These are phyloP conservation scores for Steinernema khuongi DNA, from an alignment of 1,140 invertebrate genomes.

Conservation along the genomic window DNA sequence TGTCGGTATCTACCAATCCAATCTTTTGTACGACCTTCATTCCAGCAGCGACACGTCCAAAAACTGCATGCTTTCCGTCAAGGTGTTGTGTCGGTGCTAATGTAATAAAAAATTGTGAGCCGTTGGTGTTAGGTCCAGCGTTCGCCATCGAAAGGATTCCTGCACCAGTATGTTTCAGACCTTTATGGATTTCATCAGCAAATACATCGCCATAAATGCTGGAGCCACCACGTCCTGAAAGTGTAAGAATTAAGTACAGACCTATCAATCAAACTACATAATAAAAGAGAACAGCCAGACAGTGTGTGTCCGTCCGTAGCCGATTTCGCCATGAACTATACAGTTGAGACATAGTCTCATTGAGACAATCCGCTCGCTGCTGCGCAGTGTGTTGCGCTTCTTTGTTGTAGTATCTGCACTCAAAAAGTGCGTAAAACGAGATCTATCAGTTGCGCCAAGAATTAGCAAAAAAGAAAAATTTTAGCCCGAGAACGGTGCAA, in stretches of 20 bases:
- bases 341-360: constrained; percentile 22
- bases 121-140: constrained; percentile 89
- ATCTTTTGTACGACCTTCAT: constrained; percentile 62
- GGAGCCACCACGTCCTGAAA: constrained; percentile 75
- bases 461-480: constrained; percentile 53
- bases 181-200: constrained; percentile 87
- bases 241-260: background rate
- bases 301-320: too few relatives aligned
- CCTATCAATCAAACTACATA: background rate
- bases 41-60: constrained; percentile 68
- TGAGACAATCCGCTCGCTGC: background rate
- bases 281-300: constrained; percentile 34
- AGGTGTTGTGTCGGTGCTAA: constrained; percentile 92
- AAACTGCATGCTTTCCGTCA: constrained; percentile 93
- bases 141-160: constrained; percentile 86
- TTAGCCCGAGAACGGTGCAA: too few relatives aligned
- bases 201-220: constrained; percentile 93
- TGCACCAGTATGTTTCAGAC: constrained; percentile 86
- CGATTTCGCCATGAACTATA: background rate
- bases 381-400: background rate
- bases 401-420: background rate
- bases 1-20: constrained; percentile 61
- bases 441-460: too few relatives aligned
- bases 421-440: too few relatives aligned
- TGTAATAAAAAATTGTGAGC: constrained; percentile 96